Conservation (phyloP, 2,888 invertebrate species). For the Orthosia incerta region DNA sequence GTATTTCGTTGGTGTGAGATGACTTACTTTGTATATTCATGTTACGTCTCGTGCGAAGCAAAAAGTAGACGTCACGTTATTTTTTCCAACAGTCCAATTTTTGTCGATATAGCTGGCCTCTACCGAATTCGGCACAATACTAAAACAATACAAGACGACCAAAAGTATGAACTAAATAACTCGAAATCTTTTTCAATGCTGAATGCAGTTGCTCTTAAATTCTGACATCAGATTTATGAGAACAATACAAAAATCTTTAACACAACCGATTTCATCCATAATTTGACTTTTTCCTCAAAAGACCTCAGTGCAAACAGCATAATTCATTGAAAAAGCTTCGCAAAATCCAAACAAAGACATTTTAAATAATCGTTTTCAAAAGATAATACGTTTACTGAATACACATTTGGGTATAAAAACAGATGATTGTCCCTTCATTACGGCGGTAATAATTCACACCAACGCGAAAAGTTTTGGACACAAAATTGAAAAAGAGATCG, state of each 20-base stretch:
- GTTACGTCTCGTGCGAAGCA: constrained; percentile 36
- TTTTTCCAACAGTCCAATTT: constrained; percentile 6
- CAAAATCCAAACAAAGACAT: constrained; percentile 50
- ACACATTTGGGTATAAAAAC: constrained; percentile 66
- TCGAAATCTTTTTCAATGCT: neutral
- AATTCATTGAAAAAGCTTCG: constrained; percentile 21
- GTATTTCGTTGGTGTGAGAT: constrained; percentile 44
- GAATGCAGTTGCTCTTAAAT: neutral
- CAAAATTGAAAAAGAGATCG: constrained; percentile 68
- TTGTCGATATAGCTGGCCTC: neutral
- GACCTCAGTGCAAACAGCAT: constrained; percentile 19
- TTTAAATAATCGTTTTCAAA: constrained; percentile 54
- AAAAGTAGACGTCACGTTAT: constrained; percentile 16
- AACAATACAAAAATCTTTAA: neutral
- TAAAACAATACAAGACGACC: neutral
- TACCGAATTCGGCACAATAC: neutral
- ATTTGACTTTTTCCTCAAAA: neutral
- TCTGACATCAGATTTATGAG: neutral
- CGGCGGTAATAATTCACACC: constrained; percentile 76
- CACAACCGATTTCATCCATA: neutral
- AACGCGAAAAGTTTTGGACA: constrained; percentile 75
- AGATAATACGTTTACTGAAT: constrained; percentile 59
- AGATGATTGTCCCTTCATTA: constrained; percentile 75
- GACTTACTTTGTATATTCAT: constrained; percentile 46
- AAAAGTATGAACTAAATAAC: neutral